phyloP scores from a whole-genome alignment of 2,888 invertebrate species.

The Cyrtodaria siliqua region DNA sequence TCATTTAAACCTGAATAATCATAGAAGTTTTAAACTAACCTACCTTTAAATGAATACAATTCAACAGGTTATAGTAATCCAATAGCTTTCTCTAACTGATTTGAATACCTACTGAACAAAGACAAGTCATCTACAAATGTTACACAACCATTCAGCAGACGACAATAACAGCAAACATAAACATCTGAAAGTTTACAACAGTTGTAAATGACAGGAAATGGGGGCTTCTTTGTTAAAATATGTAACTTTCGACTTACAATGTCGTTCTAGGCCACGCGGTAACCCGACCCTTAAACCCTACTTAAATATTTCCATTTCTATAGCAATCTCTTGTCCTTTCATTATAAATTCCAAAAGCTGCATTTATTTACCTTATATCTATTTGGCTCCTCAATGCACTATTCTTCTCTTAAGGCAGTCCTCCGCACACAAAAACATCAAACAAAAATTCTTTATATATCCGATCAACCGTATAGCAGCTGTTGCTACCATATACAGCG shows the following conservation, averaged over 20 bases:
- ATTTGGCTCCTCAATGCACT: slow-evolving; percentile 2
- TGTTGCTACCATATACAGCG: slow-evolving; percentile 2
- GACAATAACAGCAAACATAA: background rate
- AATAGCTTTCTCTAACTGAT: too few relatives aligned
- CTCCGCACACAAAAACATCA: slow-evolving; percentile 23
- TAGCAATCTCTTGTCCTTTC: slow-evolving; percentile 48
- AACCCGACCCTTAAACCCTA: slow-evolving; percentile 39
- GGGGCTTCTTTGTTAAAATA: slow-evolving; percentile 50
- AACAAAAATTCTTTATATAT: slow-evolving; percentile 35
- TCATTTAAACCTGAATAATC: too few relatives aligned
- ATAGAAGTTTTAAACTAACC: too few relatives aligned
- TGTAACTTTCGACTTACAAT: slow-evolving; percentile 58
- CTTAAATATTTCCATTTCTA: slow-evolving; percentile 48
- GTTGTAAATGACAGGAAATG: slow-evolving; percentile 37
- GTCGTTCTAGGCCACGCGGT: slow-evolving; percentile 30
- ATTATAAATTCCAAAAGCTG: slow-evolving; percentile 26
- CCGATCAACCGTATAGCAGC: slow-evolving; percentile 35
- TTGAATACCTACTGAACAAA: too few relatives aligned
- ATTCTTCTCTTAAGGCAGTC: background rate
- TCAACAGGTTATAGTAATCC: too few relatives aligned
- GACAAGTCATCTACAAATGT: too few relatives aligned
- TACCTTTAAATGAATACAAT: too few relatives aligned
- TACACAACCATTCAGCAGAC: too few relatives aligned
- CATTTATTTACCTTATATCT: slow-evolving; percentile 56
- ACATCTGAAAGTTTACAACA: background rate